phyloP scores from a whole-genome alignment of 2,797 vertebrate genomes.

The Hylomyscus alleni region DNA sequence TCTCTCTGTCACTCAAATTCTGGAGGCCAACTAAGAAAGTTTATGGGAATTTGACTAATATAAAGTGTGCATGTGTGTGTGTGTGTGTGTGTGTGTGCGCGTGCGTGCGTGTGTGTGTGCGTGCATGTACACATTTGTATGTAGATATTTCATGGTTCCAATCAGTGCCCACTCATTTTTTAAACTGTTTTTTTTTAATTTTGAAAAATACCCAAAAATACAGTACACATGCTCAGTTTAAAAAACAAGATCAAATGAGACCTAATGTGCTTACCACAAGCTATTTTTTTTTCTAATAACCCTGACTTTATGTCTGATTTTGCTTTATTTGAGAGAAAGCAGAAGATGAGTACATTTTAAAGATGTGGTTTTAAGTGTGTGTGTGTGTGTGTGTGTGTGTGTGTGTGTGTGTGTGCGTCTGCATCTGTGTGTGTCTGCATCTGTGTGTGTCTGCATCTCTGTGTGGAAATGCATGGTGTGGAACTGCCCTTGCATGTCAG shows the following conservation, averaged over 20 bases:
- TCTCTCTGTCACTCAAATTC: slow-evolving; percentile 68
- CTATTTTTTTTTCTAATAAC: slow-evolving; percentile 36
- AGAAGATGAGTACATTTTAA: slow-evolving; percentile 8
- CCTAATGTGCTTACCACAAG: background rate
- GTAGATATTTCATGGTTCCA: background rate
- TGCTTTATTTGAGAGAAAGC: slow-evolving; percentile 41
- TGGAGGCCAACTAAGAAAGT: slow-evolving; percentile 30
- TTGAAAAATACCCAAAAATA: background rate
- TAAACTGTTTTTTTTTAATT: background rate
- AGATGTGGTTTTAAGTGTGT: background rate
- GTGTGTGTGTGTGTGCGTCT: background rate
- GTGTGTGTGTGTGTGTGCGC: background rate
- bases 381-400: no score
- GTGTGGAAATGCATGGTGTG: background rate
- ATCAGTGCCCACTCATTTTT: slow-evolving; percentile 5
- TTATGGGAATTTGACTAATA: slow-evolving; percentile 53
- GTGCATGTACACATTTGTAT: no score
- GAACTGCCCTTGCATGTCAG: background rate
- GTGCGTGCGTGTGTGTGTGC: background rate
- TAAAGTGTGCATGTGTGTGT: background rate
- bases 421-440: background rate
- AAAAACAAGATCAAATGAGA: slow-evolving; percentile 45
- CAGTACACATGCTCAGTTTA: background rate
- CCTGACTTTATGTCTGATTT: slow-evolving; percentile 52
- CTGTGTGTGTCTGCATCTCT: background rate